A percentile compares a stretch with the other conserved stretches of the same genome.
Conservation (phyloP, 1,140 invertebrate genomes). For the Medauroidea extradentata region DNA sequence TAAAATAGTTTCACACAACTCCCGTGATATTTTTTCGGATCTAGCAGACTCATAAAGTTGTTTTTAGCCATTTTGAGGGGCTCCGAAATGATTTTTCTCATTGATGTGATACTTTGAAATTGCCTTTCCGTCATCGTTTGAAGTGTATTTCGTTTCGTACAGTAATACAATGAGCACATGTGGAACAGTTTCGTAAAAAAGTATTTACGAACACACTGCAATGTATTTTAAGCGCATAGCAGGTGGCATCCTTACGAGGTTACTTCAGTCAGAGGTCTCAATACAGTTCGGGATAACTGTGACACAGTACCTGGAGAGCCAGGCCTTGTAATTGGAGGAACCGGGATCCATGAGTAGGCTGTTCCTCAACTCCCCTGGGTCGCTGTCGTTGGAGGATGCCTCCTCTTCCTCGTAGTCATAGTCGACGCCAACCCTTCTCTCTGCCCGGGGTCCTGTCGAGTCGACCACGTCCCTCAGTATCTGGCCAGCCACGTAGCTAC, state of each 20-base stretch:
- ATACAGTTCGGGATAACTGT: neutral
- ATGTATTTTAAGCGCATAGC: neutral
- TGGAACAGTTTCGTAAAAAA: neutral
- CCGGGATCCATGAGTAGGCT: conserved; percentile 59
- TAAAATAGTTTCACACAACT: too few relatives aligned
- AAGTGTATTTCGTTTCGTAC: too few relatives aligned
- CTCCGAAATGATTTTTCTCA: too few relatives aligned
- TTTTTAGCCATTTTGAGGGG: too few relatives aligned
- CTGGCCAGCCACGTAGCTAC: conserved; percentile 62
- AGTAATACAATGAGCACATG: neutral
- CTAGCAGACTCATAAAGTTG: neutral
- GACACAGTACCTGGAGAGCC: conserved; percentile 55
- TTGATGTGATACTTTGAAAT: too few relatives aligned
- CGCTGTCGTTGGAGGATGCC: neutral
- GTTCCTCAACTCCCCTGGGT: conserved; percentile 39
- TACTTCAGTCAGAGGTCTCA: neutral
- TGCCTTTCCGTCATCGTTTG: too few relatives aligned
- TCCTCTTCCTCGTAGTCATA: conserved; percentile 35
- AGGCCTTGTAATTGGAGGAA: conserved; percentile 61
- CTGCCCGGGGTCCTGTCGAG: conserved; percentile 36
- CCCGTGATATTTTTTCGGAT: too few relatives aligned
- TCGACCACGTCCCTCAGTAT: conserved; percentile 58
- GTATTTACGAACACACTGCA: neutral
- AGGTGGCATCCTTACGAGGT: neutral
- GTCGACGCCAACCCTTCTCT: conserved; percentile 39